Percentiles rank a stretch among this genome's conserved stretches.
Evolutionary conservation across 2,797 vertebrate species (phyloP).

Genomic region (Arnoldichthys spilopterus): DNA sequence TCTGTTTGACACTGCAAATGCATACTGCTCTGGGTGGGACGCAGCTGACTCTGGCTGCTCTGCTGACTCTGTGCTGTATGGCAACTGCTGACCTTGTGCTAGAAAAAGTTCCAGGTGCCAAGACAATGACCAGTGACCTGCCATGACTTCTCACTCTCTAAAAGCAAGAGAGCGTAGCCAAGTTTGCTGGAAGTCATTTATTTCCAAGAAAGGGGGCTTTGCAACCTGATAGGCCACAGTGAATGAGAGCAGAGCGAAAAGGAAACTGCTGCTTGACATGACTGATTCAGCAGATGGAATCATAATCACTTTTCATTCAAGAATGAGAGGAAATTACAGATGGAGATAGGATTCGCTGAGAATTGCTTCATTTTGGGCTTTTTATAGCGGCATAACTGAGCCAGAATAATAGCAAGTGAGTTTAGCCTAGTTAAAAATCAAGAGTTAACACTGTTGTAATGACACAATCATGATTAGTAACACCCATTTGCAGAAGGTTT

Average conservation of each 20-base stretch:
- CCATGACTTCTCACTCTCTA: slow-evolving; percentile 14
- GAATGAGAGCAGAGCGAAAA: background rate
- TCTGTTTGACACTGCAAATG: slow-evolving; percentile 25
- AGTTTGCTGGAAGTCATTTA: slow-evolving; percentile 5
- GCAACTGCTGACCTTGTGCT: slow-evolving; percentile 16
- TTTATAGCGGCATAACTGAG: background rate
- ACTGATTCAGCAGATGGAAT: background rate
- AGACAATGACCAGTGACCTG: slow-evolving; percentile 27
- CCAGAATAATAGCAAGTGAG: background rate
- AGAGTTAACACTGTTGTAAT: too few species aligned
- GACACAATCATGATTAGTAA: too few species aligned
- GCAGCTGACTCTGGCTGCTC: slow-evolving; percentile 15
- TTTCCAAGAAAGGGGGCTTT: background rate
- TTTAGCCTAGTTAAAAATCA: too few species aligned
- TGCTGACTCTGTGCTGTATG: background rate
- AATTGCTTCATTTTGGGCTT: too few species aligned
- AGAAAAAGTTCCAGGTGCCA: background rate
- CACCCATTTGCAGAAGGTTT: too few species aligned
- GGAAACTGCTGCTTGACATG: background rate
- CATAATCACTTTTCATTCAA: background rate
- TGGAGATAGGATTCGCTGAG: background rate
- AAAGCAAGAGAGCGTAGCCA: slow-evolving; percentile 1
- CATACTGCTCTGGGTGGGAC: slow-evolving; percentile 5
- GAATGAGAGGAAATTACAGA: background rate
- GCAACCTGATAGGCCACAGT: background rate